Evolutionary conservation across 2,113 vertebrate genomes (phyloP).

Genomic region (Tachuris rubrigastra): DNA sequence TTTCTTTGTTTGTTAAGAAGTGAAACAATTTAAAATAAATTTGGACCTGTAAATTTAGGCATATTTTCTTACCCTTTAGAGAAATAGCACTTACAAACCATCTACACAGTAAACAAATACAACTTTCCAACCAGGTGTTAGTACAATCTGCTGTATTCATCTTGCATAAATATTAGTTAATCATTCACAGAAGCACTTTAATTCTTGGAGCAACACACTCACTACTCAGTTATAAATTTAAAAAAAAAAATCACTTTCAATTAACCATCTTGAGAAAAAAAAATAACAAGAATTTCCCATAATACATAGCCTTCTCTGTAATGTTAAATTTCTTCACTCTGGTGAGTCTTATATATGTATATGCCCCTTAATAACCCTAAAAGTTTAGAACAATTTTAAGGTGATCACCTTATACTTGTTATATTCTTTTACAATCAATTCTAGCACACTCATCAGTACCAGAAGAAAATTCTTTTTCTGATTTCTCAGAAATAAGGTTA

Average conservation of each 20-base stretch:
- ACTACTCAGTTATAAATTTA: background rate
- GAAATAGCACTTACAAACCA: background rate
- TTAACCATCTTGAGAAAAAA: background rate
- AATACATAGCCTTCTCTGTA: background rate
- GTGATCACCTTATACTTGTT: background rate
- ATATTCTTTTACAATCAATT: background rate
- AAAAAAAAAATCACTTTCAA: background rate
- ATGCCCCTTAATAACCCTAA: background rate
- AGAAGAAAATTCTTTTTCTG: background rate
- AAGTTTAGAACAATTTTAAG: background rate
- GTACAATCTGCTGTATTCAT: background rate
- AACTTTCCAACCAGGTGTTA: background rate
- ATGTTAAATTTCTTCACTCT: background rate
- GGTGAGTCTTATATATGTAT: background rate
- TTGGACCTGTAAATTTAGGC: background rate
- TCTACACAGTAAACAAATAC: background rate
- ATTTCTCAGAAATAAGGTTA: background rate
- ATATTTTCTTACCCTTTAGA: background rate
- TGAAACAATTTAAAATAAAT: background rate
- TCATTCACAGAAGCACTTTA: background rate
- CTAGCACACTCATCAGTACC: background rate
- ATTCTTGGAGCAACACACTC: background rate
- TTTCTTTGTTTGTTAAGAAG: background rate
- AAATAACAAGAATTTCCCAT: accelerated
- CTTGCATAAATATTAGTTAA: background rate